Evolutionary conservation across 2,888 invertebrate genomes (phyloP).

Genomic region (Athrips mouffetella): DNA sequence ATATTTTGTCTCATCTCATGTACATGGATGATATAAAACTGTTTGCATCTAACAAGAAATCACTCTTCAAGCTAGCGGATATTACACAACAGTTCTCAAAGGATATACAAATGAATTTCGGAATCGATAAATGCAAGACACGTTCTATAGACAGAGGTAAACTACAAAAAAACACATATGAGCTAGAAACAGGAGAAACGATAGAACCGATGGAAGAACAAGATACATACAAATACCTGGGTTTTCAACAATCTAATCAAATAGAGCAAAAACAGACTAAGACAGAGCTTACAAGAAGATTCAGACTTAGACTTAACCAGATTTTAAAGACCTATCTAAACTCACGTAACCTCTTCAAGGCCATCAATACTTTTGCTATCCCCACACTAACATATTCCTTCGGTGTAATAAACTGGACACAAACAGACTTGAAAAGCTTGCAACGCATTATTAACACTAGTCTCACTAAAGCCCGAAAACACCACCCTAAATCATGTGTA

Average conservation of each 20-base stretch:
- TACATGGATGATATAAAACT: slow-evolving; percentile 23
- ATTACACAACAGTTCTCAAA: slow-evolving; percentile 14
- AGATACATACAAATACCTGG: slow-evolving; percentile 21
- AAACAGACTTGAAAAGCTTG: neutral
- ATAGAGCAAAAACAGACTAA: neutral
- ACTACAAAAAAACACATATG: slow-evolving; percentile 1
- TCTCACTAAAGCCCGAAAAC: neutral
- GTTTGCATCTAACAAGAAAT: slow-evolving; percentile 1
- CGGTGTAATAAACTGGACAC: neutral
- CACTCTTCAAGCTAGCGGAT: slow-evolving; percentile 8
- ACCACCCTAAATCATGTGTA: neutral
- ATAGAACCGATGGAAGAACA: slow-evolving; percentile 9
- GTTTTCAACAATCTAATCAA: slow-evolving; percentile 15
- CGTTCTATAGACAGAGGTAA: slow-evolving; percentile 15
- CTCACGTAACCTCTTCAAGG: neutral
- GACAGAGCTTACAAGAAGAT: neutral
- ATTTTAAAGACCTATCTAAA: neutral
- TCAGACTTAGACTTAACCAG: neutral
- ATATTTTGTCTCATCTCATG: neutral
- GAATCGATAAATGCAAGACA: no score
- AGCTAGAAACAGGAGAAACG: neutral
- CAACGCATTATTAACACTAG: neutral
- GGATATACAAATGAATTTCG: slow-evolving; percentile 18
- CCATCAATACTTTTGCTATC: slow-evolving; percentile 4
- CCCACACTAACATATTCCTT: slow-evolving; percentile 12